Percentiles rank a stretch among this genome's conserved stretches.
phyloP scores from a whole-genome alignment of 2,113 vertebrate species.

The Apteryx mantelli region DNA sequence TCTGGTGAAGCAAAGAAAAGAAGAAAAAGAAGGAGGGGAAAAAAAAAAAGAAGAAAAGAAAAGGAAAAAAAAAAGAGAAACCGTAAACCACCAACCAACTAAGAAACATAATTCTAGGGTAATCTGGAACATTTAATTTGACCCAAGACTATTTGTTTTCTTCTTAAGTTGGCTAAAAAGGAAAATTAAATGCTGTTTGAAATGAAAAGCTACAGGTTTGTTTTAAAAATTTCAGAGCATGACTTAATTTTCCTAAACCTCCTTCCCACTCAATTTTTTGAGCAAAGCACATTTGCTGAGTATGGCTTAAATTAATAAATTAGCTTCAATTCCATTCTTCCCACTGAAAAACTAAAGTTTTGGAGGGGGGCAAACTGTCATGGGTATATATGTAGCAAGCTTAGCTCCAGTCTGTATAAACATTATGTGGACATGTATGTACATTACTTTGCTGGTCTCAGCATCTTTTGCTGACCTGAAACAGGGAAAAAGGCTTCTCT shows the following conservation, averaged over 20 bases:
- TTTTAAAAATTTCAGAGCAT: constrained; percentile 40
- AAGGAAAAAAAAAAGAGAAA: fast-evolving
- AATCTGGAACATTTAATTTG: neutral
- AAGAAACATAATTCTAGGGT: neutral
- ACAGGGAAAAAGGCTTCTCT: too few relatives aligned
- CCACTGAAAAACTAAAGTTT: neutral
- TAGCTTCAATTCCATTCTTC: neutral
- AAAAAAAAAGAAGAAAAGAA: fast-evolving
- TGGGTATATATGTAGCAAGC: neutral
- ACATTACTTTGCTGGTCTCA: neutral
- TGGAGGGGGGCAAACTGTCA: neutral
- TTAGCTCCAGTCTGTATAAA: neutral
- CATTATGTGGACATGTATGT: neutral
- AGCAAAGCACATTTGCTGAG: neutral
- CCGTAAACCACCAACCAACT: neutral
- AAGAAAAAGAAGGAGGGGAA: neutral
- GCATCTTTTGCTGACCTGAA: neutral
- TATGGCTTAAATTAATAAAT: neutral
- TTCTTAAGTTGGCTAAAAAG: constrained; percentile 19
- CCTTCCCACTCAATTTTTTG: neutral
- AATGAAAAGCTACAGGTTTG: constrained; percentile 44
- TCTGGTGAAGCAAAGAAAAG: neutral
- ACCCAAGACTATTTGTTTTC: neutral
- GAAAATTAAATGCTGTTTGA: neutral
- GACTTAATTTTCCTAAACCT: constrained; percentile 29